These are phyloP conservation scores for Notocelia uddmanniana DNA, from an alignment of 2,888 invertebrate species.

Conservation along the genomic window DNA sequence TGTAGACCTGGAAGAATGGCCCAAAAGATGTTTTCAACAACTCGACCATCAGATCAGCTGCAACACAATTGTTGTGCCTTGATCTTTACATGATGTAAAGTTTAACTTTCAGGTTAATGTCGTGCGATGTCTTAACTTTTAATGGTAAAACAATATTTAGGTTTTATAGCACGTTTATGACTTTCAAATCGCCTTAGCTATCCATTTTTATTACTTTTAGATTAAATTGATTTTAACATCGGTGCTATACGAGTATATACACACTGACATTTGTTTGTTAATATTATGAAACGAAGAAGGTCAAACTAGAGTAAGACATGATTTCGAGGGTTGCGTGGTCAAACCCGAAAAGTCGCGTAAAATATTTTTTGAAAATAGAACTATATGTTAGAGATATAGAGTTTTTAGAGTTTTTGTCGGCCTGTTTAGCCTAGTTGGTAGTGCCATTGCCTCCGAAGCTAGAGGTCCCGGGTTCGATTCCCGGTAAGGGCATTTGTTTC, in stretches of 20 bases:
- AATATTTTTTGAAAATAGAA: no score
- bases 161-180: slow-evolving; percentile 7
- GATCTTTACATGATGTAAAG: neutral
- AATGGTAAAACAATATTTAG: slow-evolving; percentile 18
- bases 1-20: no score
- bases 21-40: no score
- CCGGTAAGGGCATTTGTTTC: no score
- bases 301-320: neutral
- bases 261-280: slow-evolving; percentile 3
- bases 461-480: no score
- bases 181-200: neutral
- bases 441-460: no score
- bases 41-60: no score
- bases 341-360: no score
- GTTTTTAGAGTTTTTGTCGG: no score
- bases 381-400: no score
- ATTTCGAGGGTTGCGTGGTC: no score
- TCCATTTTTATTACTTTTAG: slow-evolving; percentile 4
- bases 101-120: slow-evolving; percentile 25
- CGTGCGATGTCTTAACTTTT: slow-evolving; percentile 16
- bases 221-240: neutral
- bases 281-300: neutral
- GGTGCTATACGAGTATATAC: neutral
- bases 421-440: no score
- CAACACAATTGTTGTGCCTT: neutral